phyloP scores from a whole-genome alignment of 2,113 vertebrate genomes.

The Percina caprodes region DNA sequence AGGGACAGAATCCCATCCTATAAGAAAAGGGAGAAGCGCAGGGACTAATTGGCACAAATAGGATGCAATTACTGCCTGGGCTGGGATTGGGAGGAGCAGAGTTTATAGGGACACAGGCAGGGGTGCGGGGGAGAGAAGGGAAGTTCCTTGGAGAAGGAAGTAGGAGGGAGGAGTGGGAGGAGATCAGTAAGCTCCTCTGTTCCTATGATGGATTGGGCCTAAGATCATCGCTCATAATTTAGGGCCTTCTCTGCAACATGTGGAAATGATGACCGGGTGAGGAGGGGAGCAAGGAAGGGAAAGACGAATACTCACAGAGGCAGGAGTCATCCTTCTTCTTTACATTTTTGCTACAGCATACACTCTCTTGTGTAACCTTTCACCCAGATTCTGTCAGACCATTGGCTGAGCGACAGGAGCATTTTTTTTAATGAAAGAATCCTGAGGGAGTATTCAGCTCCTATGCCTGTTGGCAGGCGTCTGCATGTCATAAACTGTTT shows the following conservation, averaged over 20 bases:
- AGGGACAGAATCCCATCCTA: slow-evolving; percentile 76
- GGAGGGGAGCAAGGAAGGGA: slow-evolving; percentile 12
- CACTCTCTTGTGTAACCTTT: slow-evolving; percentile 72
- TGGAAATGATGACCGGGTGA: slow-evolving; percentile 45
- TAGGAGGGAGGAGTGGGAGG: slow-evolving; percentile 63
- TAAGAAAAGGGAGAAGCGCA: slow-evolving; percentile 78
- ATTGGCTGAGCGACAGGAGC: slow-evolving; percentile 53
- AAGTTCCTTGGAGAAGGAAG: slow-evolving; percentile 45
- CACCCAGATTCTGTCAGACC: slow-evolving; percentile 72
- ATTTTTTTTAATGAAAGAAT: slow-evolving; percentile 71
- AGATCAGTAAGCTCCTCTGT: slow-evolving; percentile 63
- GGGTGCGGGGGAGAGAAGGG: neutral
- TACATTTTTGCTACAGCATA: slow-evolving; percentile 39
- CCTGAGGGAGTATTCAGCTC: slow-evolving; percentile 55
- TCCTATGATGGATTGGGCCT: slow-evolving; percentile 68
- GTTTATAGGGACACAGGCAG: slow-evolving; percentile 63
- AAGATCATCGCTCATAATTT: slow-evolving; percentile 62
- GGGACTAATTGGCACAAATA: slow-evolving; percentile 86
- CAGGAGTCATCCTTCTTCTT: slow-evolving; percentile 12
- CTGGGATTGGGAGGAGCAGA: slow-evolving; percentile 73
- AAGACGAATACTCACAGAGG: slow-evolving; percentile 10
- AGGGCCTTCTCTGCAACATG: slow-evolving; percentile 48
- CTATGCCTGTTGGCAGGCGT: slow-evolving; percentile 67
- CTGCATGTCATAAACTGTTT: slow-evolving; percentile 67
- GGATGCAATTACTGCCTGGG: slow-evolving; percentile 83